phyloP scores from a whole-genome alignment of 2,113 vertebrate species.

The Scomber colias region DNA sequence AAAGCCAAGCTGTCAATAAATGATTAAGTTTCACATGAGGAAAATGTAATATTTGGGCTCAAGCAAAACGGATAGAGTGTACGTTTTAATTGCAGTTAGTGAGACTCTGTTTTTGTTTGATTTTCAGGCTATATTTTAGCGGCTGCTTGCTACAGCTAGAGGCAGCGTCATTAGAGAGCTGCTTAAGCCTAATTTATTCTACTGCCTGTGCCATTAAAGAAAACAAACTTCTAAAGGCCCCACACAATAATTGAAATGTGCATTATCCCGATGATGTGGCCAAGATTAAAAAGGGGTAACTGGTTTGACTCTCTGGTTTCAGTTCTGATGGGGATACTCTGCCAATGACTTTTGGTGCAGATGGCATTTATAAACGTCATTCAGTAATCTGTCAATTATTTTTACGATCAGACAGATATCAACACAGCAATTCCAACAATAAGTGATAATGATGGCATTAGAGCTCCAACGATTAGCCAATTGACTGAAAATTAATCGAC shows the following conservation, averaged over 20 bases:
- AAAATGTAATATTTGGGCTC: constrained; percentile 81
- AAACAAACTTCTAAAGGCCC: constrained; percentile 49
- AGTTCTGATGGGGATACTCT: constrained; percentile 1
- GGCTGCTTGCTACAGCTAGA: constrained; percentile 58
- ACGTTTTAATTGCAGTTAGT: constrained; percentile 73
- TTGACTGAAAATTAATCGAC: no score
- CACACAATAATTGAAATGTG: constrained; percentile 46
- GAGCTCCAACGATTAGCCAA: no score
- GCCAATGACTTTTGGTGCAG: background rate
- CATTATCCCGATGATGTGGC: constrained; percentile 46
- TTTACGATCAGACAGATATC: background rate
- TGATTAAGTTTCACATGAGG: constrained; percentile 85
- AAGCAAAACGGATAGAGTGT: constrained; percentile 68
- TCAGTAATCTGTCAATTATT: background rate
- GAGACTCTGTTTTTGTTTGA: constrained; percentile 68
- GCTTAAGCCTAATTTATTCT: constrained; percentile 66
- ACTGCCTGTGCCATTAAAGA: constrained; percentile 55
- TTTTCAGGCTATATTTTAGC: constrained; percentile 59
- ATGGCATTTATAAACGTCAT: background rate
- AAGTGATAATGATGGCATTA: no score
- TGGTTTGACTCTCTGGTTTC: constrained; percentile 23
- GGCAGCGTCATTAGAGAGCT: constrained; percentile 51
- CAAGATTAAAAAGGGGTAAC: constrained; percentile 38
- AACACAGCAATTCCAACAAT: no score
- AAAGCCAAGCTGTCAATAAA: constrained; percentile 86